Conservation (phyloP, 92 coral and sea anemone genomes). For the Epizoanthus illoricatus region DNA sequence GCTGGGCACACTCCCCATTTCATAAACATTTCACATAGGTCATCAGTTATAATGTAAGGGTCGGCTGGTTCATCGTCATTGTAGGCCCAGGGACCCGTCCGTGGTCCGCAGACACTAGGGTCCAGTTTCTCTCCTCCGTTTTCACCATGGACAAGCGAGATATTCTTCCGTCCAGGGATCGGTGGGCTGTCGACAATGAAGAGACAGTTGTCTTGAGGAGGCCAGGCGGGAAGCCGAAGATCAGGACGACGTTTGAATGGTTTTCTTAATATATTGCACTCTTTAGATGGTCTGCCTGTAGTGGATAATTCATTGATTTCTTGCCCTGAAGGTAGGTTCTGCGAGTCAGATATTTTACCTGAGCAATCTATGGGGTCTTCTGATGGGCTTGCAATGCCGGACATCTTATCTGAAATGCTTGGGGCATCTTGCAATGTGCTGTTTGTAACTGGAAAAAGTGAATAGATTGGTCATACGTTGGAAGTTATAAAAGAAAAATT, state of each 20-base stretch:
- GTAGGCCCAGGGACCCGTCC: slow-evolving; percentile 31
- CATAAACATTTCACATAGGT: slow-evolving; percentile 63
- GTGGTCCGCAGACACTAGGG: not conserved
- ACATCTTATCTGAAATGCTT: no score
- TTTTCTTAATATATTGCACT: not conserved
- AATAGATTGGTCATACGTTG: no score
- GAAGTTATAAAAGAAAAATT: no score
- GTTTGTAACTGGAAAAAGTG: no score
- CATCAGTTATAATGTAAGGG: slow-evolving; percentile 33
- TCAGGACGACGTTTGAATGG: slow-evolving; percentile 22
- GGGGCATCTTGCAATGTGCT: no score
- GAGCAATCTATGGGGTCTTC: not conserved
- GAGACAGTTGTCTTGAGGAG: slow-evolving; percentile 28
- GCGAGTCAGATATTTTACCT: not conserved
- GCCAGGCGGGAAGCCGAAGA: slow-evolving; percentile 30
- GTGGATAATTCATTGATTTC: not conserved
- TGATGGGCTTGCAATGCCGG: no score
- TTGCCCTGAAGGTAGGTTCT: not conserved
- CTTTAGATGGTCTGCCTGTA: not conserved
- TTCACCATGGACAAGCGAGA: slow-evolving; percentile 28
- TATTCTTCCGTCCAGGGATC: slow-evolving; percentile 8
- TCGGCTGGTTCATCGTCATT: not conserved
- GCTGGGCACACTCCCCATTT: slow-evolving; percentile 55
- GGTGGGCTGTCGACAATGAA: slow-evolving; percentile 18
- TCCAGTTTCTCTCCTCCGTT: not conserved